Base-by-base conservation (phyloP, 1,140 invertebrate genomes). In the Drosophila mojavensis region DNA sequence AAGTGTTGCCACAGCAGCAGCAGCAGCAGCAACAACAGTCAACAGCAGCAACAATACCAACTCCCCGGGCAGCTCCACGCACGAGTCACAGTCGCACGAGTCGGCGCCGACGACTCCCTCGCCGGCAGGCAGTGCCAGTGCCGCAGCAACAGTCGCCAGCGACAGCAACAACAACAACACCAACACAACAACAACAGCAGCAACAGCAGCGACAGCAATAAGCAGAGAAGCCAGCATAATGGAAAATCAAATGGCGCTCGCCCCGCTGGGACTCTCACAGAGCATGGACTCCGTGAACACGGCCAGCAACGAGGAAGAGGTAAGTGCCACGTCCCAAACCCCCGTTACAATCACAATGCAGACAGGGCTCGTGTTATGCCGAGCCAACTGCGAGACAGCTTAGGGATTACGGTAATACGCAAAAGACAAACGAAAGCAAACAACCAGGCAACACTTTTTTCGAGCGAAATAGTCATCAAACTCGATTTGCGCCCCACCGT, bases 231-330 rank as follows among this genome's bases (percentile, higher is more conserved):
- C 61, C 81, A 77, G 58, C 80, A 85, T 83, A 77, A 92, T 92
- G 91, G 91, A 92, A 74, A 92, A 92, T 82, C 91, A 92, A 77
- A 92, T 92, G 91, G 81, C 91, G 62, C 66, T 91, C 59, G 83
- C 83, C 54, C 91, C 92, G 91, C 91, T 94, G 74, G 93, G 93
- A 81, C 93, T 94, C 75, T 94, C 94, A 73, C 97, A 98, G 94
- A 97, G 96, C 94, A 97, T 97, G 96, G 97, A 98, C 94, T 97
- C 97, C 85, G 97, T 98, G 92, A 97, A 97, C 94, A 97, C 97
- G 77, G 96, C 96, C 86, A 96, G 96, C 91, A 96, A 96, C 93
- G 97, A 97, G 94, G 97, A 97, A 94, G 97, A 97, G 96, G 97
- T 97, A 92, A 94, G 95, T 94, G 54, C 48, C 54, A 80, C 72